phyloP scores from a whole-genome alignment of 2,113 vertebrate genomes.

The Acrocephalus arundinaceus region DNA sequence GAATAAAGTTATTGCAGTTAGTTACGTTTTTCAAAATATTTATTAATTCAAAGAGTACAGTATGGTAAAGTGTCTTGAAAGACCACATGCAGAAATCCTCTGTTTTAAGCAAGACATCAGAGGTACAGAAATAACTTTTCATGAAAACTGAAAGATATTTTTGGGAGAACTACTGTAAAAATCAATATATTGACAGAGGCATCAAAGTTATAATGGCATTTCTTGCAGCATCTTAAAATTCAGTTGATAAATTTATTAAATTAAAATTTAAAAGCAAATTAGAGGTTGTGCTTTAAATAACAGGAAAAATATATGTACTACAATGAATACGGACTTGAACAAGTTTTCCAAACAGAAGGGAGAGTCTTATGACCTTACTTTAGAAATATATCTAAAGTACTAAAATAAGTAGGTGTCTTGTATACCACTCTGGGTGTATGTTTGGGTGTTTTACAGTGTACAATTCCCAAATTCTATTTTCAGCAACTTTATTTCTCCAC shows the following conservation, averaged over 20 bases:
- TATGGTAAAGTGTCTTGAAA: background rate
- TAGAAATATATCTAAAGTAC: background rate
- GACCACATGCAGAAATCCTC: background rate
- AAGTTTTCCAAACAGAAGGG: background rate
- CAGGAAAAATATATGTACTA: background rate
- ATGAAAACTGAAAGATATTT: background rate
- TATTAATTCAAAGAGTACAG: background rate
- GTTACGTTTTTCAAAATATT: background rate
- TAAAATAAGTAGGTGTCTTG: background rate
- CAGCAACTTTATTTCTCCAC: background rate
- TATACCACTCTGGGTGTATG: no score
- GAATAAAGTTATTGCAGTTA: background rate
- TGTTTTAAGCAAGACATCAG: background rate
- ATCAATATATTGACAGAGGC: background rate
- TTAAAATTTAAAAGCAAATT: background rate
- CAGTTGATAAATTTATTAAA: background rate
- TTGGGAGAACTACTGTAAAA: background rate
- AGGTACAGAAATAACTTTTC: background rate
- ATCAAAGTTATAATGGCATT: background rate
- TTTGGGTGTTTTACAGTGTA: background rate
- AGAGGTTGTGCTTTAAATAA: background rate
- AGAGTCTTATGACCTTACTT: background rate
- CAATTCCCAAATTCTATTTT: accelerated
- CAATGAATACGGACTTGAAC: background rate
- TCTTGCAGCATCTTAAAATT: background rate